Base-by-base conservation (phyloP, 1,140 invertebrate genomes). In the Saccostrea cuccullata region DNA sequence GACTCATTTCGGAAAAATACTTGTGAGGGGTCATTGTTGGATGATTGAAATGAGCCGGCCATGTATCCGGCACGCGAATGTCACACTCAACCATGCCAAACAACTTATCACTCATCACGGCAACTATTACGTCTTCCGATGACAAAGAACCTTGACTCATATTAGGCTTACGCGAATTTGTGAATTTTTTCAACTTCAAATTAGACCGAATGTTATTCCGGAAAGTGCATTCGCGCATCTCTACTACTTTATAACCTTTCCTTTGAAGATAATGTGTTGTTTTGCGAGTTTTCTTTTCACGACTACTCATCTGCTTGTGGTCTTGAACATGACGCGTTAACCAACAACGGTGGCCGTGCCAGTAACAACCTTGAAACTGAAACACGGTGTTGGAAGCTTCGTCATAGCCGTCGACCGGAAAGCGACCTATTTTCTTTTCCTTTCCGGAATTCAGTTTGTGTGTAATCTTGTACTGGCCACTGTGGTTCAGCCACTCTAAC, bases 51-150 rank as follows among this genome's bases (percentile, higher is more conserved):
- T 86, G 26, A 26, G 47, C n/a, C 4, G 82, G 82, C 86, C 84
- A 90, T 86, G 86, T 15, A 8, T 90, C 84, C 5, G 87, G 90
- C 56, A 90, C 89, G 9, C 86, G 13, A 13, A 90, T 90, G 64
- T 91, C 90, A 1, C 30, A n/a, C 67, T 89, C 90, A 5, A 87
- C 87, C 47, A 88, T 60, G 15, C 89, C 89, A 47, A 90, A 89
- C 26, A 86, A 26, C 40, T 64, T 36, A 5, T 84, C 58, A 17
- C 82, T 82, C 58, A 60, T 47, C 47, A 47, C 73, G 0, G 47
- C 90, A 12, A 85, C 2, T 36, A 90, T 60, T 26, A 91, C 85
- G 17, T 86, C 64, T 36, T 58, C 55, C 40, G 82, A 56, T 58
- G 55, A 40, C n/a, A 86, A 83, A 20, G 82, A 55, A 55, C 82